Evolutionary conservation across 2,113 vertebrate genomes (phyloP).

Genomic region (Halcyon malimbica): DNA sequence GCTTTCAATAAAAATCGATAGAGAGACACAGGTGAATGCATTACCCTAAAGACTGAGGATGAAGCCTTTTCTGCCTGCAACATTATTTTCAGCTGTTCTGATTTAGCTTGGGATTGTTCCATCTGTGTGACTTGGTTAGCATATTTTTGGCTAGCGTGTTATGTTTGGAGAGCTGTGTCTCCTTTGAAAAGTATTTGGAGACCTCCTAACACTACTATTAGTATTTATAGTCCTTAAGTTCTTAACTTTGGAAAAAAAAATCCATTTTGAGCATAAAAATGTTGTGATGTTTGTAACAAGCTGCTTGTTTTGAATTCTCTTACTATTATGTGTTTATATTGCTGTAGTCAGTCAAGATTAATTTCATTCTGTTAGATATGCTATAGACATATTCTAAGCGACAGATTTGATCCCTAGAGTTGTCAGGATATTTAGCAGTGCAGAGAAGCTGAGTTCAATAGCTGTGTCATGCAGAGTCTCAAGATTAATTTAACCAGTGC

Average conservation of each 20-base stretch:
- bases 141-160: neutral
- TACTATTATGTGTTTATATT: neutral
- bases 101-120: neutral
- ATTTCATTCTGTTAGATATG: neutral
- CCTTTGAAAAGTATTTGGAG: neutral
- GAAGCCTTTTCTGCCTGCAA: neutral
- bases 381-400: neutral
- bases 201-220: neutral
- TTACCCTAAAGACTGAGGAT: neutral
- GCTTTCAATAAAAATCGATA: slow-evolving; percentile 19
- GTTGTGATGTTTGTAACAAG: neutral
- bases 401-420: neutral
- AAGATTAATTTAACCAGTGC: neutral
- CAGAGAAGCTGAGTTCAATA: neutral
- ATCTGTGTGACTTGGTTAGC: neutral
- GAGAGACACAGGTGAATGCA: neutral
- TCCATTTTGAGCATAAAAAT: neutral
- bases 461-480: neutral
- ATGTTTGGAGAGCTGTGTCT: neutral
- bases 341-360: neutral
- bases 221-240: neutral
- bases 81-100: neutral
- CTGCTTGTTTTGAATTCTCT: neutral
- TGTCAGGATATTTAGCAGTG: neutral
- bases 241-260: neutral